Evolutionary conservation across 92 coral and sea anemone species (phyloP).

Genomic region (Epizoanthus illoricatus): DNA sequence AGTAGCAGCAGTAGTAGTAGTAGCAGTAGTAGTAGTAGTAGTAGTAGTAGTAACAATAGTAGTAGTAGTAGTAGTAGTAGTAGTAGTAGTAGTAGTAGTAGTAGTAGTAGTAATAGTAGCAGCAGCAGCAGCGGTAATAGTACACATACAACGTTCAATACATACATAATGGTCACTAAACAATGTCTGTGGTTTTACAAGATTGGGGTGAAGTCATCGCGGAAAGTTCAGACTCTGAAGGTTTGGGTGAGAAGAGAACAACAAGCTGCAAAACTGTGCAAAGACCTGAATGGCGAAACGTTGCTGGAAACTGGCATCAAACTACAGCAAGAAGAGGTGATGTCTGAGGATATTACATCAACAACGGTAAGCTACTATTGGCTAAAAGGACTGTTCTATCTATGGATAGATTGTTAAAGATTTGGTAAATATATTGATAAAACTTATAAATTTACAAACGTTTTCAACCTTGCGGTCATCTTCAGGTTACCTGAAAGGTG

Average conservation of each 20-base stretch:
- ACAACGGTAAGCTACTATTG: slow-evolving; percentile 1
- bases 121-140: no score
- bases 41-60: background rate
- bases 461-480: no score
- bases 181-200: background rate
- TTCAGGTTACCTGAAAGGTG: no score
- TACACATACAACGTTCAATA: no score
- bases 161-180: background rate
- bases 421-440: no score
- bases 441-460: no score
- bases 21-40: background rate
- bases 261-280: slow-evolving; percentile 66
- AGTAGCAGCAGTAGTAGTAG: background rate
- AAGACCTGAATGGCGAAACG: slow-evolving; percentile 64
- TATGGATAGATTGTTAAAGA: no score
- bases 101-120: no score
- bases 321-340: slow-evolving; percentile 22
- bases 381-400: no score
- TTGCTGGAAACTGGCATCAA: slow-evolving; percentile 5
- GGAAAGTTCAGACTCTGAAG: slow-evolving; percentile 41
- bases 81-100: no score
- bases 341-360: slow-evolving; percentile 7
- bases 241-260: slow-evolving; percentile 74
- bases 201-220: slow-evolving; percentile 57
- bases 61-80: background rate